Percentiles rank a stretch among this genome's conserved stretches.
Conservation (phyloP, 1,140 invertebrate species). For the Carposina sasakii region DNA sequence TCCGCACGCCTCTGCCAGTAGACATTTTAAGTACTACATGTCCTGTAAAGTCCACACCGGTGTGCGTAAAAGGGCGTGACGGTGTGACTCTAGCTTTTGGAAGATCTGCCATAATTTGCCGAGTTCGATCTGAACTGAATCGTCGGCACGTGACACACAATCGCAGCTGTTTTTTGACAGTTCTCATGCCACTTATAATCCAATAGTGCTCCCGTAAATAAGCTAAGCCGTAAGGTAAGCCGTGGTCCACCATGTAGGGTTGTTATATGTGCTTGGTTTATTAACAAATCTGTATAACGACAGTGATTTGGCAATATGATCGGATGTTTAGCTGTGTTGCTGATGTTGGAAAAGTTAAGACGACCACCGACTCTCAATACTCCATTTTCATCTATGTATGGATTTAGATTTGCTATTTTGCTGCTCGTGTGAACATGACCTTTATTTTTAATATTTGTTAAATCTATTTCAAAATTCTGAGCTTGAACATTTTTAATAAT, state of each 20-base stretch:
- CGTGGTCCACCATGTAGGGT: constrained; percentile 15
- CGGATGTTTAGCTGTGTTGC: neutral
- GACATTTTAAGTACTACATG: constrained; percentile 29
- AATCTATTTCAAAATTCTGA: neutral
- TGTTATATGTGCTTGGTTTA: constrained; percentile 14
- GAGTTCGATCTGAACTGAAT: neutral
- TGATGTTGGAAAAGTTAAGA: neutral
- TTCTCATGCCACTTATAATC: neutral
- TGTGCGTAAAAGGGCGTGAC: constrained; percentile 24
- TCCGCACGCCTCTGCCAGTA: constrained; percentile 9
- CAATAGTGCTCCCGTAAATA: neutral
- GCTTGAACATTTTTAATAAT: neutral
- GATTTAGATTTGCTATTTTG: neutral
- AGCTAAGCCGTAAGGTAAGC: neutral
- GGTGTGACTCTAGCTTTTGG: constrained; percentile 29
- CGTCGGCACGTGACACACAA: neutral
- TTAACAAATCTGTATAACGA: constrained; percentile 8
- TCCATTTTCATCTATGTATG: neutral
- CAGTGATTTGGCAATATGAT: neutral
- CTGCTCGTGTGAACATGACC: neutral
- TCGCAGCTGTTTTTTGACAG: neutral
- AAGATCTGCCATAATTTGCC: constrained; percentile 45
- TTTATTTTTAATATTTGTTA: neutral
- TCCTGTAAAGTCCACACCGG: constrained; percentile 43
- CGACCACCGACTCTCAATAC: too few relatives aligned